phyloP scores from a whole-genome alignment of 2,888 invertebrate genomes.

The Steinernema scapterisci region DNA sequence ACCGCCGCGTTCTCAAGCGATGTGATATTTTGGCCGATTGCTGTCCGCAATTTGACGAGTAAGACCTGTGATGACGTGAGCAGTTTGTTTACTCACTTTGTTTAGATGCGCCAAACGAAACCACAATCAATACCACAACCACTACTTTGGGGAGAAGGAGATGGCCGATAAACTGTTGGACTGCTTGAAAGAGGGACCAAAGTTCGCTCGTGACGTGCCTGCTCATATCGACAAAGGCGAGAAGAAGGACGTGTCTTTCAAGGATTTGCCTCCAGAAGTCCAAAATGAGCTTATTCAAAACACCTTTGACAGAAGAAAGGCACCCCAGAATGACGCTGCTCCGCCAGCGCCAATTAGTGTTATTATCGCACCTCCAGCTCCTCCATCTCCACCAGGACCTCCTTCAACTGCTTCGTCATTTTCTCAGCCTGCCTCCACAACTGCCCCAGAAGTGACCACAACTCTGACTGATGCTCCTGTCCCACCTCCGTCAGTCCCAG shows the following conservation, averaged over 20 bases:
- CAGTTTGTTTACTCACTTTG: background rate
- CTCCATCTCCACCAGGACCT: constrained; percentile 3
- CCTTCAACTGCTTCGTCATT: constrained; percentile 1
- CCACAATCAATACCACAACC: background rate
- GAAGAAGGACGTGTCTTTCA: background rate
- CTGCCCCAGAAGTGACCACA: background rate
- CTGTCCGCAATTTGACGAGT: constrained; percentile 38
- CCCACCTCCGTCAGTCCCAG: background rate
- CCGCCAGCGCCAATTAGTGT: background rate
- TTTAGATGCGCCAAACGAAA: background rate
- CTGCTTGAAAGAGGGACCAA: constrained; percentile 22
- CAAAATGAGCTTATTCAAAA: constrained; percentile 27
- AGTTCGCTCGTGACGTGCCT: background rate
- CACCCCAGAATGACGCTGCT: constrained; percentile 17
- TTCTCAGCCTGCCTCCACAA: background rate
- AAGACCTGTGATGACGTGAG: background rate
- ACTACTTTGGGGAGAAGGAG: background rate
- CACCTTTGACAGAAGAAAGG: constrained; percentile 12
- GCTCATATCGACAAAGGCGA: background rate
- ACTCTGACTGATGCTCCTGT: background rate
- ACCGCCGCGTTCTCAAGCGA: constrained; percentile 31
- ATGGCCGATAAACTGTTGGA: constrained; percentile 12
- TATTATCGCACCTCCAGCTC: background rate
- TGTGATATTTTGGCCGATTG: constrained; percentile 37
- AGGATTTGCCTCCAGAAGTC: constrained; percentile 8